These are phyloP conservation scores for Mamestra configurata DNA, from an alignment of 1,140 invertebrate species.

Conservation along the genomic window DNA sequence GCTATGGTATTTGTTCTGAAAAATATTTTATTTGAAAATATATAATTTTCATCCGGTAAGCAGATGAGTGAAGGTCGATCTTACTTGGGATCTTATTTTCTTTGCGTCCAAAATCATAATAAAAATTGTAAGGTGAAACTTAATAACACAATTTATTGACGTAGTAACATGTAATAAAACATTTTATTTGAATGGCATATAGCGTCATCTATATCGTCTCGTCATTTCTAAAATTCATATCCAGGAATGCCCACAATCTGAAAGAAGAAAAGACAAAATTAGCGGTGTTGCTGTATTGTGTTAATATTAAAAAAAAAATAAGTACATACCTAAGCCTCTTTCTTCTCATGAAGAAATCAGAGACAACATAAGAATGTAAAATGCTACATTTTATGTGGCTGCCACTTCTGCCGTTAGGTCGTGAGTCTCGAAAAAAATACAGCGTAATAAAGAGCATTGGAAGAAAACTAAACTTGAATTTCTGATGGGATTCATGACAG, in stretches of 20 bases:
- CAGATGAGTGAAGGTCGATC: too few relatives aligned
- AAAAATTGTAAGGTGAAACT: too few relatives aligned
- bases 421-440: slow-evolving; percentile 1
- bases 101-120: too few relatives aligned
- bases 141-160: slow-evolving; percentile 41
- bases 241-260: slow-evolving; percentile 55
- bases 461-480: slow-evolving; percentile 68
- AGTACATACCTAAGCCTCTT: background rate
- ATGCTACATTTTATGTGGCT: background rate
- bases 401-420: too few relatives aligned
- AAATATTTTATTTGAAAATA: too few relatives aligned
- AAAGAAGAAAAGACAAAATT: slow-evolving; percentile 38
- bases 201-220: background rate
- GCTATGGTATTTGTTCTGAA: too few relatives aligned
- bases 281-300: background rate
- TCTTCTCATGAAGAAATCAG: background rate
- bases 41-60: too few relatives aligned
- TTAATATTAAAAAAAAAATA: background rate
- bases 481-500: slow-evolving; percentile 39
- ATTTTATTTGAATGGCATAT: background rate
- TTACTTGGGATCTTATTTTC: too few relatives aligned
- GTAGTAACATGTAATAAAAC: slow-evolving; percentile 2
- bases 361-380: background rate
- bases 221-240: slow-evolving; percentile 11
- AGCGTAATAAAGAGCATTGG: slow-evolving; percentile 23